Evolutionary conservation across 2,888 invertebrate genomes (phyloP), one percentile per base, ranked within the genome.

Genomic region (Serripes groenlandicus): DNA sequence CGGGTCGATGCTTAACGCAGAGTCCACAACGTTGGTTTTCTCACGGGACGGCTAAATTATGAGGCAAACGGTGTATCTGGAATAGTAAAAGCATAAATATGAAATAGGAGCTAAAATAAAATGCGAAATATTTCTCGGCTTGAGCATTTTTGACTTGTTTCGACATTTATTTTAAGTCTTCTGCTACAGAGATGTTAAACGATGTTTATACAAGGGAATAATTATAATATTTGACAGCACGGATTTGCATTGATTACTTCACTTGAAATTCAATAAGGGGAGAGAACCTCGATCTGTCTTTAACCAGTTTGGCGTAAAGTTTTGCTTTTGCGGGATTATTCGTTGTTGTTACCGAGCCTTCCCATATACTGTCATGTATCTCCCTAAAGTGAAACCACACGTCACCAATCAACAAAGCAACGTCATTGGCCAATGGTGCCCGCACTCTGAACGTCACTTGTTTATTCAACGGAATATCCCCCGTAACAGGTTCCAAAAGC

Each of bases 351-450:
- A 92, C 88, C 9, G 87, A 87, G 0, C 92, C 92, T 80, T 91
- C 91, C 92, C 93, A 93, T 35, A 92, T 89, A 66, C 90, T 88
- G 78, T 92, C 92, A 21, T 90, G 88, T 9, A 91, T 78, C n/a
- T 87, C 88, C n/a, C 88, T 87, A 69, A 93, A 91, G 84, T 93
- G 93, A 79, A 90, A 92, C 92, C 93, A 93, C 11, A 92, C 91
- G 69, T 91, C 92, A 4, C 91, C 92, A 26, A 93, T 91, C 54
- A 93, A 86, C 64, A 93, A 86, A 1, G 92, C 92, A 60, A 94
- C 92, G 60, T 92, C 93, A 30, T 88, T 90, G 7, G 93, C 94
- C 32, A 90, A 80, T 1, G 91, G 92, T n/a, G 92, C 91, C 30
- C 93, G 89, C 30, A 94, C 89, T 56, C 92, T 87, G 87, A 93